phyloP scores from a whole-genome alignment of 2,797 vertebrate genomes.

The Danio jaintianensis region DNA sequence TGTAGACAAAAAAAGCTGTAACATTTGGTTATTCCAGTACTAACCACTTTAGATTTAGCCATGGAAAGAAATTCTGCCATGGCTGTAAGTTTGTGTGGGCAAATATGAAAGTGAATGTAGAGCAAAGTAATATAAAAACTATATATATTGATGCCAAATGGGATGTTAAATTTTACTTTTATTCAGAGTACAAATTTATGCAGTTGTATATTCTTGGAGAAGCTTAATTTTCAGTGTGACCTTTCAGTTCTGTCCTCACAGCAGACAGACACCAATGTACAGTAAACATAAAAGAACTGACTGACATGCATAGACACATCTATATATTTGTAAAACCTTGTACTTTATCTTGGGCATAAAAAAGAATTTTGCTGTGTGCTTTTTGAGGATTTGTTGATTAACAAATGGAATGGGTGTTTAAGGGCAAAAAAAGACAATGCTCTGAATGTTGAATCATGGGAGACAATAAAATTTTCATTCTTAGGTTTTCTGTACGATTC shows the following conservation, averaged over 20 bases:
- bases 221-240: not conserved
- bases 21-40: not conserved
- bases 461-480: conserved; percentile 67
- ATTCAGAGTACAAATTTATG: not conserved
- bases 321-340: conserved; percentile 79
- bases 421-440: conserved; percentile 61
- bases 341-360: conserved; percentile 70
- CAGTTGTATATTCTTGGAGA: conserved; percentile 11
- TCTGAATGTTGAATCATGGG: conserved; percentile 69
- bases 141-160: not conserved
- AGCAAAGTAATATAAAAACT: conserved; percentile 7
- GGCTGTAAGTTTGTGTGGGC: not conserved
- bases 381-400: conserved; percentile 64
- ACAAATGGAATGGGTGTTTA: conserved; percentile 67
- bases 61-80: not conserved
- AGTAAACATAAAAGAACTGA: conserved; percentile 69
- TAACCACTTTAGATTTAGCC: not conserved
- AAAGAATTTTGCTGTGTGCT: conserved; percentile 66
- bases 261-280: conserved; percentile 61
- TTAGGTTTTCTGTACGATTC: conserved; percentile 19
- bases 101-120: not conserved
- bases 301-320: conserved; percentile 51
- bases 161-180: not conserved
- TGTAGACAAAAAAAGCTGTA: not conserved
- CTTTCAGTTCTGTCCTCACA: conserved; percentile 20